Evolutionary conservation across 2,888 invertebrate genomes (phyloP).

Genomic region (Epirrhoe tristata): DNA sequence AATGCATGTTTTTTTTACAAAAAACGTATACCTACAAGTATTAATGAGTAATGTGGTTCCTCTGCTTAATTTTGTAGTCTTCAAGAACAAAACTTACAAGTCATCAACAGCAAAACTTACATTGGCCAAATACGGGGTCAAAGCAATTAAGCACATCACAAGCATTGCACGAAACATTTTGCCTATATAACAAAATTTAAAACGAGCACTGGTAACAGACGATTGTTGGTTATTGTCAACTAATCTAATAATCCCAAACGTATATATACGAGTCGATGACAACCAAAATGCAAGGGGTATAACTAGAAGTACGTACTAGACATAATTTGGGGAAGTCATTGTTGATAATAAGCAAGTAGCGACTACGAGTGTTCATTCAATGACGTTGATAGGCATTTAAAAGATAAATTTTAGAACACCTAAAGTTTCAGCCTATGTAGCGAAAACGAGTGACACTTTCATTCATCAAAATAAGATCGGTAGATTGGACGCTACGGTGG

Average conservation of each 20-base stretch:
- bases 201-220: slow-evolving; percentile 21
- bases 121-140: slow-evolving; percentile 50
- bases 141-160: slow-evolving; percentile 50
- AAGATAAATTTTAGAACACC: too few relatives aligned
- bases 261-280: slow-evolving; percentile 45
- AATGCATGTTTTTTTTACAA: too few relatives aligned
- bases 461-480: too few relatives aligned
- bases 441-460: too few relatives aligned
- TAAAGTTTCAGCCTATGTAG: too few relatives aligned
- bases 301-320: slow-evolving; percentile 28
- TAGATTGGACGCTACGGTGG: too few relatives aligned
- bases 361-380: slow-evolving; percentile 3
- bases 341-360: slow-evolving; percentile 33
- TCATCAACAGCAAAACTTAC: slow-evolving; percentile 53
- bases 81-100: too few relatives aligned
- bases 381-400: slow-evolving; percentile 16
- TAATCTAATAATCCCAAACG: slow-evolving; percentile 38
- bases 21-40: too few relatives aligned
- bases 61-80: too few relatives aligned
- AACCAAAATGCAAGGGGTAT: slow-evolving; percentile 26
- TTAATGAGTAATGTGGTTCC: too few relatives aligned
- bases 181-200: background rate
- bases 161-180: slow-evolving; percentile 55
- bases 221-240: slow-evolving; percentile 36
- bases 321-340: slow-evolving; percentile 32